Conservation (phyloP, 2,888 invertebrate genomes). For the Diplolepis rosae region DNA sequence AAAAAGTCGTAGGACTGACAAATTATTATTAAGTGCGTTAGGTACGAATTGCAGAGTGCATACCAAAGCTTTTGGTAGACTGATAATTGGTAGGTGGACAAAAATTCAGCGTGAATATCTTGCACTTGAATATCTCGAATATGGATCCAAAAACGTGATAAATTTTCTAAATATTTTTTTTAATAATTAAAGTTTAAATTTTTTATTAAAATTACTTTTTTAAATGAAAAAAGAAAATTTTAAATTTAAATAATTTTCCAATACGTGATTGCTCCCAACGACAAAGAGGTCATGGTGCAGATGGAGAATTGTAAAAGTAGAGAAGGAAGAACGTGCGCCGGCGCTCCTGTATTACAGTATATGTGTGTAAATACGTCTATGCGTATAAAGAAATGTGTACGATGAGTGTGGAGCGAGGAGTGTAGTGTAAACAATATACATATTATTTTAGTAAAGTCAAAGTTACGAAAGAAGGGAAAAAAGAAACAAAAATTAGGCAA, state of each 20-base stretch:
- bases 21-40: constrained; percentile 13
- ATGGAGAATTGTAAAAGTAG: constrained; percentile 17
- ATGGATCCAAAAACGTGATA: too few species aligned
- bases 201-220: background rate
- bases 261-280: constrained; percentile 16
- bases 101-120: constrained; percentile 33
- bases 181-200: background rate
- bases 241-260: constrained; percentile 32
- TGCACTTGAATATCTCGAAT: too few species aligned
- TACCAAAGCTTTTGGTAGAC: constrained; percentile 31
- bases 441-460: constrained; percentile 58
- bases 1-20: constrained; percentile 8
- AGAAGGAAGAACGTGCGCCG: constrained; percentile 22
- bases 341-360: constrained; percentile 50
- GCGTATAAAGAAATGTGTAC: constrained; percentile 45
- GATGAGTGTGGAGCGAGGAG: constrained; percentile 47
- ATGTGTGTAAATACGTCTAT: constrained; percentile 43
- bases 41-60: constrained; percentile 11
- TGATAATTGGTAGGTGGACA: constrained; percentile 16
- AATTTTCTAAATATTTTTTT: constrained; percentile 4
- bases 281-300: constrained; percentile 30
- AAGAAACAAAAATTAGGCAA: constrained; percentile 43
- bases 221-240: too few species aligned
- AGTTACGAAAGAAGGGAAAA: constrained; percentile 32
- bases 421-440: constrained; percentile 46